phyloP scores from a whole-genome alignment of 2,113 vertebrate genomes.

The Dolichotis patagonum region DNA sequence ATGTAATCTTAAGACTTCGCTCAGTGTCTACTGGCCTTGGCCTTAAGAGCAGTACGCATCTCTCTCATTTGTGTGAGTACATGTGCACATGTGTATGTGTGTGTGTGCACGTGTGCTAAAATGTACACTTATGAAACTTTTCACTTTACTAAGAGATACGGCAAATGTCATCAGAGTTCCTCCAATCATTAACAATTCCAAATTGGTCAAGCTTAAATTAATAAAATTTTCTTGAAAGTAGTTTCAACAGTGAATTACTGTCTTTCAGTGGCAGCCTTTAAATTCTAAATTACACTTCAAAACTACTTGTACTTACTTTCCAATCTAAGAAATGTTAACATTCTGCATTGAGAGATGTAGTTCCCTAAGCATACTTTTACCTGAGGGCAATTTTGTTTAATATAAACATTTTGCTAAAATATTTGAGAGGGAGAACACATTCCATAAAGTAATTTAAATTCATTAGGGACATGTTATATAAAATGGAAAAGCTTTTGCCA shows the following conservation, averaged over 20 bases:
- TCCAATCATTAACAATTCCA: slow-evolving; percentile 13
- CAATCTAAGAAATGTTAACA: slow-evolving; percentile 74
- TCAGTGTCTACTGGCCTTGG: not conserved
- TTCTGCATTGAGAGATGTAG: slow-evolving; percentile 82
- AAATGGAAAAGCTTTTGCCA: slow-evolving; percentile 76
- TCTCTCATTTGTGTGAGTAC: not conserved
- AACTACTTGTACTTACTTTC: slow-evolving; percentile 74
- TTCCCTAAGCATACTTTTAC: slow-evolving; percentile 82
- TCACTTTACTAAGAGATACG: not conserved
- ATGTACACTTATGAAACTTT: not conserved
- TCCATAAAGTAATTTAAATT: slow-evolving; percentile 82
- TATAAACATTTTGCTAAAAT: slow-evolving; percentile 83
- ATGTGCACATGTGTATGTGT: not conserved
- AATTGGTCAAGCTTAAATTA: slow-evolving; percentile 68
- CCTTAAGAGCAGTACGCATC: not conserved
- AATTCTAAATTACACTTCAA: slow-evolving; percentile 74
- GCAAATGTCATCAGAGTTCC: not conserved
- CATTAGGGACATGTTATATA: slow-evolving; percentile 77
- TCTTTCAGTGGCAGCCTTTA: slow-evolving; percentile 75
- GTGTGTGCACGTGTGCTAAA: not conserved
- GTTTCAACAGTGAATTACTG: slow-evolving; percentile 70
- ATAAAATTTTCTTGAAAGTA: slow-evolving; percentile 39
- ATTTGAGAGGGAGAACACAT: slow-evolving; percentile 75
- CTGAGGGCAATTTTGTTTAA: slow-evolving; percentile 82
- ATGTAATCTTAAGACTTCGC: not conserved